These are phyloP conservation scores for Pelodiscus sinensis DNA, from an alignment of 2,113 vertebrate species.

Conservation along the genomic window DNA sequence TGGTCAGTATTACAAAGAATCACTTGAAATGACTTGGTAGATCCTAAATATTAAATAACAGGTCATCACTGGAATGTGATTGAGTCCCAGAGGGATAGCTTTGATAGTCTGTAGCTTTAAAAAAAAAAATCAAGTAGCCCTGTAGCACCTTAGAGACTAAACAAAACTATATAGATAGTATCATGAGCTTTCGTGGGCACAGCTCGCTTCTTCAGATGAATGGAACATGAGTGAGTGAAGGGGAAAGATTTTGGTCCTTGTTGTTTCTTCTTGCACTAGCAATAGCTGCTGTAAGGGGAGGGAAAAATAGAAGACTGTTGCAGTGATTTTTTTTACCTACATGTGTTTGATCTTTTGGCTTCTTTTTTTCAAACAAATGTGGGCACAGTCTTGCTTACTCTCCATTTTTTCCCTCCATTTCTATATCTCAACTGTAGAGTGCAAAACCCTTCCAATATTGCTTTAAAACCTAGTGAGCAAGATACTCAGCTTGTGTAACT, in stretches of 20 bases:
- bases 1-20: neutral
- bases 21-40: neutral
- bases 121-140: too few species aligned
- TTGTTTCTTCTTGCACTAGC: neutral
- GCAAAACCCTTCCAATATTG: neutral
- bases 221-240: neutral
- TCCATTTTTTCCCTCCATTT: rapidly evolving
- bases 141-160: too few species aligned
- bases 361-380: neutral
- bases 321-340: neutral
- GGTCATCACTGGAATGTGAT: neutral
- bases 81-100: too few species aligned
- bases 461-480: neutral
- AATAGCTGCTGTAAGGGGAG: neutral
- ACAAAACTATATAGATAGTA: too few species aligned
- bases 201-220: too few species aligned
- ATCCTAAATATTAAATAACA: neutral
- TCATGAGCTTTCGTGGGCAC: too few species aligned
- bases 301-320: rapidly evolving
- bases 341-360: neutral
- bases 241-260: neutral
- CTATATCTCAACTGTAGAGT: neutral
- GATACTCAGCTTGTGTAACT: neutral
- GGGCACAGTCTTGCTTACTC: neutral
- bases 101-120: too few species aligned